Percentiles rank a stretch among this genome's conserved stretches.
Conservation (phyloP, 2,888 invertebrate genomes). For the Mermis nigrescens region DNA sequence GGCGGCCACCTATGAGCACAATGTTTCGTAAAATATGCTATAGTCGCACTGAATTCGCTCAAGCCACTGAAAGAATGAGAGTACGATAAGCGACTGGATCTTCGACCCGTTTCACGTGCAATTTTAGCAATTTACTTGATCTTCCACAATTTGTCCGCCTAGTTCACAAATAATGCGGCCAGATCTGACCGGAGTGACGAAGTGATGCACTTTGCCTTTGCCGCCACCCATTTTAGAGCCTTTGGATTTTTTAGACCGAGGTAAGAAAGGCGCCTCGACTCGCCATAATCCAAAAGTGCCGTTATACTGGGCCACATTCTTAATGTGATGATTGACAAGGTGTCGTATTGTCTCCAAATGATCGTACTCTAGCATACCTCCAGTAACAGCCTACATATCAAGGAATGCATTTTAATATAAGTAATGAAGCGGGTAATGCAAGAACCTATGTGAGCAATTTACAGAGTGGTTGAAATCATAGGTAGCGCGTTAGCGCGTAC, state of each 20-base stretch:
- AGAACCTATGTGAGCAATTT: too few relatives aligned
- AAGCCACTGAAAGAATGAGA: not conserved
- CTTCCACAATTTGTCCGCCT: slow-evolving; percentile 68
- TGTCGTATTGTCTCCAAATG: slow-evolving; percentile 77
- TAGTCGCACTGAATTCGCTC: not conserved
- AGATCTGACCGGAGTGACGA: slow-evolving; percentile 72
- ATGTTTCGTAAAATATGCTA: not conserved
- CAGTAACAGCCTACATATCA: slow-evolving; percentile 57
- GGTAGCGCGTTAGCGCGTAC: too few relatives aligned
- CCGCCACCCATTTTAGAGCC: slow-evolving; percentile 89
- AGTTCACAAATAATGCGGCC: slow-evolving; percentile 80
- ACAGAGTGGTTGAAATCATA: too few relatives aligned
- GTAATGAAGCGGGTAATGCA: too few relatives aligned
- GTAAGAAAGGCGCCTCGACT: slow-evolving; percentile 84
- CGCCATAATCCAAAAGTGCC: slow-evolving; percentile 73
- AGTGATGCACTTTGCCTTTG: slow-evolving; percentile 81
- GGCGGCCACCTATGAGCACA: not conserved
- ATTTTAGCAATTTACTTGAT: slow-evolving; percentile 31
- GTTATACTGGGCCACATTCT: slow-evolving; percentile 38
- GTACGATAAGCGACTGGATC: not conserved
- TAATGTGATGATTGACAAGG: slow-evolving; percentile 54
- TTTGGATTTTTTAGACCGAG: slow-evolving; percentile 55
- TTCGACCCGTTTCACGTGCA: not conserved
- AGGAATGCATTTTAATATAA: too few relatives aligned
- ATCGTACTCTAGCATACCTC: slow-evolving; percentile 56